Evolutionary conservation across 2,113 vertebrate genomes (phyloP), one percentile per base, ranked within the genome.

Genomic region (Uropsilus gracilis): DNA sequence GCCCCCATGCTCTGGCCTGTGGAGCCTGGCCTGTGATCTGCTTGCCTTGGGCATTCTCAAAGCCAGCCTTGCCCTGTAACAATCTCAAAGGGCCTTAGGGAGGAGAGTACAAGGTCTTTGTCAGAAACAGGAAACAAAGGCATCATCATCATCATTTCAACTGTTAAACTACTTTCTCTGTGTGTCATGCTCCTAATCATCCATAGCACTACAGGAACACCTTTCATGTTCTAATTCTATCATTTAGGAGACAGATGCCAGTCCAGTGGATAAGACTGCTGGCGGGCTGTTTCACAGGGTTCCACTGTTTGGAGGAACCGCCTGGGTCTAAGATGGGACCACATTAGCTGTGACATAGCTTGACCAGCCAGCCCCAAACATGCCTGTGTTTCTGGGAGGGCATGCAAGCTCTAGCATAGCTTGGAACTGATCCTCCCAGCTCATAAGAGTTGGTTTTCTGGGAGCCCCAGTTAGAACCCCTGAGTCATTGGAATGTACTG

Each of bases 191-290:
- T 92, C 69, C 94, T 97, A 94, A 53, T 55, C 46, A 77, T 78
- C 44, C 85, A 48, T 53, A 71, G 90, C n/a, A 69, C 96, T 93
- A 96, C 37, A 26, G 34, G 88, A 90, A 77, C 53, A 90, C 32
- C 39, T 82, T 82, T 87, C 78, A 86, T 61, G 10, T 57, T 71
- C 97, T 97, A 97, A 77, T 57, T 88, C 96, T 97, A 95, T 75
- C n/a, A 20, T 46, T 55, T 69, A 69, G 63, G 80, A 86, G 68
- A 91, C 78, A 66, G 82, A 63, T 8, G 78, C 87, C 94, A 89
- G 97, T 55, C 72, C 90, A 73, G 91, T 3, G n/a, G 86, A 75
- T 34, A 2, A 20, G 24, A 30, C 42, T 0, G 0, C 76, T 22
- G 81, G 77, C 73, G 69, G 89, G 81, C 75, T 46, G 68, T 84